A percentile compares a stretch with the other conserved stretches of the same genome.
Conservation (phyloP, 2,797 vertebrate species). For the Botia kubotai region DNA sequence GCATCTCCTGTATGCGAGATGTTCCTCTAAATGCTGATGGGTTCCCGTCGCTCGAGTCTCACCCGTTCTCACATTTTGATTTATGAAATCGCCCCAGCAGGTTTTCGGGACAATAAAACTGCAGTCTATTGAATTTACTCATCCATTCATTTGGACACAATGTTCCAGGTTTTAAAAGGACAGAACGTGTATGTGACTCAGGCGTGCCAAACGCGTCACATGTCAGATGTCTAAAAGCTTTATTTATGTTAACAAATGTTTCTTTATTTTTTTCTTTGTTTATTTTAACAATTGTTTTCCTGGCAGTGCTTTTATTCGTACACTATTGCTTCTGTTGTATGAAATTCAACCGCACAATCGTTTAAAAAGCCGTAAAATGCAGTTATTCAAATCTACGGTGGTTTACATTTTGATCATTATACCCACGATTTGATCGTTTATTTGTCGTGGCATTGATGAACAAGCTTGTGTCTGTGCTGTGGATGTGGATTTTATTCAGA, state of each 20-base stretch:
- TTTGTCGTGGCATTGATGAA: neutral
- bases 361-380: neutral
- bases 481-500: no score
- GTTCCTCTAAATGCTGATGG: constrained; percentile 63
- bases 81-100: neutral
- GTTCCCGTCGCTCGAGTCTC: constrained; percentile 60
- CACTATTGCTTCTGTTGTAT: neutral
- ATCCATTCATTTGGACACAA: constrained; percentile 3
- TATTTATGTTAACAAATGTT: neutral
- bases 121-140: constrained; percentile 7
- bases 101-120: constrained; percentile 15
- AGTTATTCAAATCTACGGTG: neutral
- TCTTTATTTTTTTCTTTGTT: neutral
- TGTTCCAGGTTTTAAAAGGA: neutral
- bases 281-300: neutral
- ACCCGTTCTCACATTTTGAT: constrained; percentile 11
- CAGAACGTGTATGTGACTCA: constrained; percentile 10
- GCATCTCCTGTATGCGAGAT: constrained; percentile 63
- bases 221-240: neutral
- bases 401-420: neutral
- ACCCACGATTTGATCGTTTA: neutral
- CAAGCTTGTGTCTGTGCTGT: neutral
- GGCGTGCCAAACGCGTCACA: neutral
- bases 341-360: neutral
- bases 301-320: neutral